phyloP scores from a whole-genome alignment of 2,888 invertebrate genomes.

The Syritta pipiens region DNA sequence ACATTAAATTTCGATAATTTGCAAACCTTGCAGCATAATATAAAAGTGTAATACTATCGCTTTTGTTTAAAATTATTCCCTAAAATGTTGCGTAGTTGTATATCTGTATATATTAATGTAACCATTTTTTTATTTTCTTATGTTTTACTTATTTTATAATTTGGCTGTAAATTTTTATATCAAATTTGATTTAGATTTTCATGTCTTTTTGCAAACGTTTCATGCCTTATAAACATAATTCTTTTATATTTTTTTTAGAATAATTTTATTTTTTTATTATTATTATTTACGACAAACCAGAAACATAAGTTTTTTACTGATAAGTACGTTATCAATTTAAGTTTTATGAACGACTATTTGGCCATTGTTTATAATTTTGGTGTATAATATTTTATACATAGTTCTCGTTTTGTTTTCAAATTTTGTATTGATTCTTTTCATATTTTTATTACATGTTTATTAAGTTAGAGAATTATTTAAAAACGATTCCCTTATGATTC shows the following conservation, averaged over 20 bases:
- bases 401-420: conserved; percentile 4
- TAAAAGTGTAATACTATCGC: no score
- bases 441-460: conserved; percentile 9
- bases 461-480: no score
- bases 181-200: no score
- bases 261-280: neutral
- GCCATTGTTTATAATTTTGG: conserved; percentile 49
- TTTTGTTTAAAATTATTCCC: conserved; percentile 64
- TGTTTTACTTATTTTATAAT: conserved; percentile 13
- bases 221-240: no score
- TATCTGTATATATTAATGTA: no score
- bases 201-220: no score
- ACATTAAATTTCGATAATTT: neutral
- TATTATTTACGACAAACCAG: neutral
- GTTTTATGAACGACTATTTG: conserved; percentile 60
- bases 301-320: neutral
- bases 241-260: no score
- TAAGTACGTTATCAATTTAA: conserved; percentile 28
- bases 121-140: conserved; percentile 34
- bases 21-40: conserved; percentile 1
- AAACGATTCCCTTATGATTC: no score
- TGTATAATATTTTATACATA: no score
- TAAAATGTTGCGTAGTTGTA: conserved; percentile 63
- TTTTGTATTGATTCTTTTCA: conserved; percentile 43
- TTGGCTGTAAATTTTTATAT: conserved; percentile 29